Percentiles rank a stretch among this genome's conserved stretches.
phyloP scores from a whole-genome alignment of 2,888 invertebrate genomes.

The Orchesella flavescens region DNA sequence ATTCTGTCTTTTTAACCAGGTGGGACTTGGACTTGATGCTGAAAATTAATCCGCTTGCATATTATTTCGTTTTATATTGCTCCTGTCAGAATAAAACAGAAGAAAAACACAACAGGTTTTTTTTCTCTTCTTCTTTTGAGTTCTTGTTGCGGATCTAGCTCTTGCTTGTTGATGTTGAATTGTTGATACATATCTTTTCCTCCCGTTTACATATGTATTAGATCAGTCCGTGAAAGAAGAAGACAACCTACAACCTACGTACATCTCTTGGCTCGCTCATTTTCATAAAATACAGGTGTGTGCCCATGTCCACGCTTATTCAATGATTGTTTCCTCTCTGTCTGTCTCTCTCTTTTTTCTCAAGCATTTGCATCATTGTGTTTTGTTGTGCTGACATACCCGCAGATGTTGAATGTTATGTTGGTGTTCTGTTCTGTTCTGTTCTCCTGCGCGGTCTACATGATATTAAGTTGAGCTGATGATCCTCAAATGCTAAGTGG shows the following conservation, averaged over 20 bases:
- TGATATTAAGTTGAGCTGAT: not conserved
- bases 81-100: constrained; percentile 55
- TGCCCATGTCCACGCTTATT: constrained; percentile 23
- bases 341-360: too few species aligned
- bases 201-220: constrained; percentile 56
- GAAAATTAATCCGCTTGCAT: constrained; percentile 61
- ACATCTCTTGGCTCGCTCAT: constrained; percentile 27
- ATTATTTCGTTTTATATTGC: constrained; percentile 55
- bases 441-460: too few species aligned
- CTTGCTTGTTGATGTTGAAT: too few species aligned
- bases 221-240: constrained; percentile 23
- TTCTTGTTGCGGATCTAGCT: constrained; percentile 10
- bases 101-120: constrained; percentile 58
- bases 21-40: constrained; percentile 56
- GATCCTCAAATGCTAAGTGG: not conserved
- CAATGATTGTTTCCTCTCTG: too few species aligned
- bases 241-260: constrained; percentile 20
- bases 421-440: too few species aligned
- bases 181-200: not conserved
- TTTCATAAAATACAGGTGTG: constrained; percentile 61
- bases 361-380: too few species aligned
- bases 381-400: too few species aligned
- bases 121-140: too few species aligned
- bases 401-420: constrained; percentile 46
- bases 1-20: constrained; percentile 38